Conservation (phyloP, 2,797 vertebrate genomes). For the Choloepus didactylus region DNA sequence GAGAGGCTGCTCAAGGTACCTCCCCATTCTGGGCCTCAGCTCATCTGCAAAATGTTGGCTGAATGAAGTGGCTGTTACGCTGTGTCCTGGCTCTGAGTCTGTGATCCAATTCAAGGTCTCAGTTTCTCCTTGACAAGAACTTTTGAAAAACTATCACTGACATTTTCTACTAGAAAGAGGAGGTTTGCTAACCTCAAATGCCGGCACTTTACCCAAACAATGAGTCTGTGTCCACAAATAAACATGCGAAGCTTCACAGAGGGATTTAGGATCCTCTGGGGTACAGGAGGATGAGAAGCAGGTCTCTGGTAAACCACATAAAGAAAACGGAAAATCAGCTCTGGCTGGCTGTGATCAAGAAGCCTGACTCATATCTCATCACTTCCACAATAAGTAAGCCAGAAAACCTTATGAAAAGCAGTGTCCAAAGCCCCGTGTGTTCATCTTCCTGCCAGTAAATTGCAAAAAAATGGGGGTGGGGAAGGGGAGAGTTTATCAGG, state of each 20-base stretch:
- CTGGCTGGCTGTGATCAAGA: not conserved
- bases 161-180: not conserved
- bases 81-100: not conserved
- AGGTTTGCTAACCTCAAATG: not conserved
- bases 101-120: not conserved
- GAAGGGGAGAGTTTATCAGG: not conserved
- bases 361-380: not conserved
- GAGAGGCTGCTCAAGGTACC: not conserved
- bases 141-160: not conserved
- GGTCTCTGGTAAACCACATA: not conserved
- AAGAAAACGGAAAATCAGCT: not conserved
- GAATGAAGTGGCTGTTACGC: not conserved
- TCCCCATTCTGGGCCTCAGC: not conserved
- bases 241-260: not conserved
- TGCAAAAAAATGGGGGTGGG: not conserved
- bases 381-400: not conserved
- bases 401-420: conserved; percentile 34
- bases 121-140: not conserved
- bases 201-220: not conserved
- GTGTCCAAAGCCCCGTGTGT: not conserved
- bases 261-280: not conserved
- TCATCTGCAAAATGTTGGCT: not conserved
- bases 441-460: not conserved
- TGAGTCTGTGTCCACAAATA: not conserved
- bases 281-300: not conserved